Base-by-base conservation (phyloP, 37 sponge, comb jelly and placozoan genomes). In the Spongia lamella region DNA sequence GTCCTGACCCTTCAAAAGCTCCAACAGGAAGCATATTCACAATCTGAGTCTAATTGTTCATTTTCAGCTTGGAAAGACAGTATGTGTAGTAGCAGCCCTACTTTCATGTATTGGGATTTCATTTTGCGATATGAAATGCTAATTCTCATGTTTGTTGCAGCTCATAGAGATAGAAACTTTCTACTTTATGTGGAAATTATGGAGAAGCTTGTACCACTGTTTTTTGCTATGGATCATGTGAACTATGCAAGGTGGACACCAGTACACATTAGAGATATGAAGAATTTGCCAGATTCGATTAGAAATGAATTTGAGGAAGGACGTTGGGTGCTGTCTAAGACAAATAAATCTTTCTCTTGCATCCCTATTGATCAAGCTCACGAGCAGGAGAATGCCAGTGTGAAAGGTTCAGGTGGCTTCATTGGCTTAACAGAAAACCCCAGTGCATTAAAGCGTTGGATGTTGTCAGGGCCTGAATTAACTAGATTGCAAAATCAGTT, bases 381-480 rank as follows among this genome's bases (percentile, higher is more conserved):
- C 38, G 76, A 76, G 51, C 63, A 62, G 53, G 27, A 76, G 7
- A 76, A 76, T 76, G 64, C 13, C 7, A n/a, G 29, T 21, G 76
- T 73, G 21, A 73, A 73, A 39, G 37, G 60, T 29, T 59, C 62
- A 40, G 64, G 76, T 49, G 64, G 76, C 38, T 30, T 20, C 17
- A 37, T 76, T 37, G 76, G 52, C 16, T 63, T 76, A 19, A 76
- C 64, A 38, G 63, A 76, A 47, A 76, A 76, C 39, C 76, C 76
- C 3, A 29, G 32, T 24, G 76, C 76, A 24, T 76, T 76, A 49
- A 37, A 63, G 26, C 30, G 24, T 9, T 76, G 64, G 61, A 58
- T 56, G 75, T 40, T 74, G n/a, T n/a, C 47, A 13, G 47, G 47
- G 9, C 47, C 47, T 43, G 47, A 43, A 43, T 9, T 13, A 9